A percentile compares a stretch with the other conserved stretches of the same genome.
Evolutionary conservation across 1,140 invertebrate genomes (phyloP).

Genomic region (Tigriopus japonicus): DNA sequence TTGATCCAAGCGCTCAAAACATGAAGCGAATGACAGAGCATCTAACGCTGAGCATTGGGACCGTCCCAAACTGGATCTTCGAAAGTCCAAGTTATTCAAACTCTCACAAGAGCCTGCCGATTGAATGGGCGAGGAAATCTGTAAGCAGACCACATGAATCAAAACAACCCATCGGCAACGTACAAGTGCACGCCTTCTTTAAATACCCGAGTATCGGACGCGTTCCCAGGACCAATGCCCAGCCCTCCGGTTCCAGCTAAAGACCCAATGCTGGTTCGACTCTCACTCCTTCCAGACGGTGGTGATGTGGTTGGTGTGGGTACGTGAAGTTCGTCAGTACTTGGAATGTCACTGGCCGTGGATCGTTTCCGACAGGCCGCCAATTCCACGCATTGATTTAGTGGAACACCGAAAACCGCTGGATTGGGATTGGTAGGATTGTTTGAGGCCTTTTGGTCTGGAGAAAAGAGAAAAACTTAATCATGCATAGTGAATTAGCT

Average conservation of each 20-base stretch:
- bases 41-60: neutral
- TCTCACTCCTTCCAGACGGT: constrained; percentile 7
- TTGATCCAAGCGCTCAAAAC: too few relatives aligned
- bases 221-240: too few relatives aligned
- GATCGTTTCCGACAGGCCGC: constrained; percentile 11
- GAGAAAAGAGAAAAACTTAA: too few relatives aligned
- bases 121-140: neutral
- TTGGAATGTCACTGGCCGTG: constrained; percentile 8
- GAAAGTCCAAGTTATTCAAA: neutral
- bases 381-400: constrained; percentile 52
- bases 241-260: neutral
- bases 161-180: too few relatives aligned
- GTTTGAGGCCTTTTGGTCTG: too few relatives aligned
- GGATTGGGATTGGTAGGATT: too few relatives aligned
- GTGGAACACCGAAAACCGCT: constrained; percentile 58
- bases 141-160: too few relatives aligned
- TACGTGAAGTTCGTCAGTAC: neutral
- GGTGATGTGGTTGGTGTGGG: neutral
- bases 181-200: too few relatives aligned
- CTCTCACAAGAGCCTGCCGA: constrained; percentile 3
- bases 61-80: neutral
- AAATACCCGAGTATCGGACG: too few relatives aligned
- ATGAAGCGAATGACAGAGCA: constrained; percentile 11
- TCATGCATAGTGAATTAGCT: too few relatives aligned
- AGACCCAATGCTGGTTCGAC: constrained; percentile 12